Conservation (phyloP, 2,797 vertebrate genomes). For the Amphiprion clarkii region DNA sequence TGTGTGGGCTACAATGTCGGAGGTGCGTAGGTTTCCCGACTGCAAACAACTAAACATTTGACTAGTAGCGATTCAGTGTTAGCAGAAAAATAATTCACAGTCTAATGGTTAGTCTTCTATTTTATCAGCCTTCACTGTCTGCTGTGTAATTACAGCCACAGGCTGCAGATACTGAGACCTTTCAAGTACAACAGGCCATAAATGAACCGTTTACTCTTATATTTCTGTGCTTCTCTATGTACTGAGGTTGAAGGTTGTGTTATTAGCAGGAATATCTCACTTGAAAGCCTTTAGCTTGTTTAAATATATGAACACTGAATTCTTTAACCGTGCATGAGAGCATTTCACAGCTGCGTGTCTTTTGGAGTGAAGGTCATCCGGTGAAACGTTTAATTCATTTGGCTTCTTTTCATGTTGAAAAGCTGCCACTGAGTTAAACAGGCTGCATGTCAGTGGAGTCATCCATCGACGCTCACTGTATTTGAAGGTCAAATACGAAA, state of each 20-base stretch:
- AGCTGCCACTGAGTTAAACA: conserved; percentile 44
- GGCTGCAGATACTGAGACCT: no score
- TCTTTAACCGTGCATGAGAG: conserved; percentile 16
- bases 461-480: not conserved
- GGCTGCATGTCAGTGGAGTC: conserved; percentile 15
- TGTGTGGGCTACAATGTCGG: conserved; percentile 93
- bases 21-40: conserved; percentile 80
- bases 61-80: not conserved
- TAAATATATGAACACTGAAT: no score
- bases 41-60: not conserved
- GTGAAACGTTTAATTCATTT: conserved; percentile 37
- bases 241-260: no score
- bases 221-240: no score
- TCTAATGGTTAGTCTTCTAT: no score
- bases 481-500: conserved; percentile 7
- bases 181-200: no score
- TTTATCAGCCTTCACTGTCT: no score
- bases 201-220: no score
- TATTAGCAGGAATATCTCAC: no score
- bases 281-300: no score
- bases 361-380: not conserved
- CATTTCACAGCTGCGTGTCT: not conserved
- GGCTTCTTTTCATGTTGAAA: conserved; percentile 35
- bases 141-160: no score
- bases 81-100: no score